Base-by-base conservation (phyloP, 2,797 vertebrate species). In the Diplodus puntazzo region DNA sequence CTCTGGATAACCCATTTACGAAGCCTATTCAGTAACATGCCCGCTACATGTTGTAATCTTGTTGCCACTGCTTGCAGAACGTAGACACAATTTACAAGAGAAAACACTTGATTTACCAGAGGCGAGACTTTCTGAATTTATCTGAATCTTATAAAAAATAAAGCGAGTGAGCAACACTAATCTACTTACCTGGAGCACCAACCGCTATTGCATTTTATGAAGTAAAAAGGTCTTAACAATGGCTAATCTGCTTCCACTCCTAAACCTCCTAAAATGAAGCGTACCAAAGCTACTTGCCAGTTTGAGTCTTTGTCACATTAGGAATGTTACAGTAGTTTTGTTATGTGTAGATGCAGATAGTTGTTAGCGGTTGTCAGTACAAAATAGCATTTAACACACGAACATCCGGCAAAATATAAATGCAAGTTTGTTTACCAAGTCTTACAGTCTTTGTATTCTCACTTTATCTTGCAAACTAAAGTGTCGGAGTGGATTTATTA, bases 201-300 rank as follows among this genome's bases (percentile, higher is more conserved):
- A 66, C 11, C 12, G n/a, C 11, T 76, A 67, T 12, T 74, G 11
- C 60, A 72, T 48, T 73, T 18, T 74, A 39, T 54, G 39, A 66
- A 11, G 45, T 62, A 52, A 61, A 69, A 71, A 60, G 11, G 10
- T 16, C 60, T 12, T 20, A 64, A 73, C 30, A 49, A 68, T 72
- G 58, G 27, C 58, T 79, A 69, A 77, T 76, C 42, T 74, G 23
- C 27, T 70, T 65, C 52, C 48, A 16, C 17, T 50, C 3, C 11
- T 75, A 70, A 74, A 67, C 50, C 18, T 54, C 17, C 11, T 64
- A 65, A 27, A 71, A 57, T 65, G 34, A 12, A 23, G 13, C 62
- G 46, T 21, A 42, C 25, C 4, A 52, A 49, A 34, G 58, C 46
- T 39, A 63, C 27, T 4, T 14, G 13, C 30, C 27, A 45, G 30